Percentiles rank a stretch among this genome's conserved stretches.
phyloP scores from a whole-genome alignment of 1,140 invertebrate genomes.

The Belonocnema kinseyi region DNA sequence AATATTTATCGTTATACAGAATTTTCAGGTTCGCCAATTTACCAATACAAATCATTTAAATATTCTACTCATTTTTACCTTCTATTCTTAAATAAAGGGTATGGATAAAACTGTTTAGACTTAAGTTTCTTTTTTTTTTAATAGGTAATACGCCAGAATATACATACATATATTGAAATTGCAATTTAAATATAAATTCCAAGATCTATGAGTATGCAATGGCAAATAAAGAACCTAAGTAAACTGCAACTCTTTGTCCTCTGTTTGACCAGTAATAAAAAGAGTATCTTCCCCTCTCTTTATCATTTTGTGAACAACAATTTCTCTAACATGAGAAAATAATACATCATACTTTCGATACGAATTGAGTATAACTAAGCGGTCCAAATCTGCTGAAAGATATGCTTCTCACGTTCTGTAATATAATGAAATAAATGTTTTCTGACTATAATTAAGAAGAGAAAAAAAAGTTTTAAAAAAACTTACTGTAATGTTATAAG shows the following conservation, averaged over 20 bases:
- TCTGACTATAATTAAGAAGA: no score
- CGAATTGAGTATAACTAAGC: not conserved
- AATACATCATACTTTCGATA: not conserved
- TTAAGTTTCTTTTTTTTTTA: no score
- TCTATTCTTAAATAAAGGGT: no score
- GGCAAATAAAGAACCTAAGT: not conserved
- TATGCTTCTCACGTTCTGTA: not conserved
- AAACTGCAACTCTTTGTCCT: not conserved
- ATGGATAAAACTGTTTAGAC: no score
- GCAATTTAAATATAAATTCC: no score
- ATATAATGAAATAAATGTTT: not conserved
- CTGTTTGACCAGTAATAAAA: not conserved
- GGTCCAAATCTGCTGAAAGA: not conserved
- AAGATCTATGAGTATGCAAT: no score
- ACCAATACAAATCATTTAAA: no score
- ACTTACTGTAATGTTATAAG: not conserved
- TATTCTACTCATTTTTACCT: no score
- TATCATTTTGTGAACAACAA: not conserved
- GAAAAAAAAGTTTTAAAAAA: not conserved
- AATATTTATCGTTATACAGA: no score
- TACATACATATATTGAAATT: no score
- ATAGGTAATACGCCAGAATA: no score
- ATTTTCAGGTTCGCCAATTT: no score
- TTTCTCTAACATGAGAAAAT: not conserved
- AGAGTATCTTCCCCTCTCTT: not conserved